Conservation (phyloP, 2,888 invertebrate species). For the Geotrupes spiniger region DNA sequence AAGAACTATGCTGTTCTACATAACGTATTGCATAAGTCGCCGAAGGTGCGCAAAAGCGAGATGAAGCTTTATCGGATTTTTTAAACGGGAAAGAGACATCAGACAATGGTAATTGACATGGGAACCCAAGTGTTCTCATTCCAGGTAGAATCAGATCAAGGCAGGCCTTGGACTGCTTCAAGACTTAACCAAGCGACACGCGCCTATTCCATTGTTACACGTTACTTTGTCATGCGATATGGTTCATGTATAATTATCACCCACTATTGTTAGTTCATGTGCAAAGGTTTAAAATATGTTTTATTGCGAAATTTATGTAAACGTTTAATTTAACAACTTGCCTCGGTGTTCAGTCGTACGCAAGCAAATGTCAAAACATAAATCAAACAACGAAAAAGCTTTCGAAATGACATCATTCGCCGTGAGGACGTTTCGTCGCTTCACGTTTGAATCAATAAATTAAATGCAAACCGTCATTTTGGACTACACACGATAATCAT, state of each 20-base stretch:
- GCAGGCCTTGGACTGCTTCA: conserved; percentile 42
- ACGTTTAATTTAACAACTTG: background rate
- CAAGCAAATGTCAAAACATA: no score
- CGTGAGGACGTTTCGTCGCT: no score
- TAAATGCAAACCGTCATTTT: no score
- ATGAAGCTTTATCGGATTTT: conserved; percentile 5
- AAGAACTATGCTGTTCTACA: conserved; percentile 27
- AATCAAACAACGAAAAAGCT: no score
- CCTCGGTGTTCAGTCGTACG: no score
- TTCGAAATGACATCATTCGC: no score
- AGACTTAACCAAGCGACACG: conserved; percentile 39
- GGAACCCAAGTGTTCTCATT: conserved; percentile 45
- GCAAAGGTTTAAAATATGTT: conserved; percentile 13
- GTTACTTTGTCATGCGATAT: conserved; percentile 34
- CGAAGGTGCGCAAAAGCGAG: conserved; percentile 29
- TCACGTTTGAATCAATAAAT: no score
- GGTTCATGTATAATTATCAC: conserved; percentile 37
- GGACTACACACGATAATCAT: no score
- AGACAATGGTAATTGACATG: conserved; percentile 42
- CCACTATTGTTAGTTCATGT: conserved; percentile 31
- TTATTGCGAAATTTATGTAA: conserved; percentile 8
- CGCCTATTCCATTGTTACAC: conserved; percentile 35
- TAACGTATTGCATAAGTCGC: conserved; percentile 32
- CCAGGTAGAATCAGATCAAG: conserved; percentile 42
- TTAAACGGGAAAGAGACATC: conserved; percentile 8